Evolutionary conservation across 1,140 invertebrate species (phyloP), one percentile per base, ranked within the genome.

Genomic region (Drosophila sturtevanti): DNA sequence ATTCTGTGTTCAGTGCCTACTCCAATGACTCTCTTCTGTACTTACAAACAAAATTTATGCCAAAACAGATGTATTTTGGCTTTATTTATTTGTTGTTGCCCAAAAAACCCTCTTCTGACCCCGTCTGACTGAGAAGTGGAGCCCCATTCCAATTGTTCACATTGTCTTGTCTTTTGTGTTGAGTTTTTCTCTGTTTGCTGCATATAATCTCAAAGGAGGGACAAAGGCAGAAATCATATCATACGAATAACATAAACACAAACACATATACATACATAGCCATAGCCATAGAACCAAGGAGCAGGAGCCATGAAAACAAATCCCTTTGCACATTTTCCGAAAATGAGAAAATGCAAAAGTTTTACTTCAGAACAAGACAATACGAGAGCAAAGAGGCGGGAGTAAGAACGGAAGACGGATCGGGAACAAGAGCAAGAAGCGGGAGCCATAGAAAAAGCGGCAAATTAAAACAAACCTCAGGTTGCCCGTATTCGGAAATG

Each of bases 401-500:
- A 27, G 52, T 22, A 21, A 22, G 24, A 12, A 12, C n/a, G 35
- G 63, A 38, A 38, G 59, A 9, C n/a, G 41, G 27, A 31, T 31
- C 3, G 1, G 27, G 27, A 31, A 31, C 18, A 24, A 41, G 37
- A 37, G 66, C 65, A 14, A 48, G 41, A 48, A 48, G 9, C 41
- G 16, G 41, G 41, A 48, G 16, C 67, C 85, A 89, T 89, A 89
- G 84, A 89, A 76, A 48, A 89, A 79, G 77, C 84, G 73, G 79
- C 84, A 89, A 89, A 89, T 89, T 89, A 89, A 89, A 89, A 89
- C 85, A 89, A 89, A 89, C 84, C 84, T 89, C 84, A 89, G 84
- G 84, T 89, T 84, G 84, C 84, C 84, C 84, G 84, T 89, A 89
- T 85, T 89, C 74, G 77, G 79, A 87, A 87, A 87, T 89, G 84